A percentile compares a stretch with the other conserved stretches of the same genome.
phyloP scores from a whole-genome alignment of 2,888 invertebrate genomes.

The Cacoxenus indagator region DNA sequence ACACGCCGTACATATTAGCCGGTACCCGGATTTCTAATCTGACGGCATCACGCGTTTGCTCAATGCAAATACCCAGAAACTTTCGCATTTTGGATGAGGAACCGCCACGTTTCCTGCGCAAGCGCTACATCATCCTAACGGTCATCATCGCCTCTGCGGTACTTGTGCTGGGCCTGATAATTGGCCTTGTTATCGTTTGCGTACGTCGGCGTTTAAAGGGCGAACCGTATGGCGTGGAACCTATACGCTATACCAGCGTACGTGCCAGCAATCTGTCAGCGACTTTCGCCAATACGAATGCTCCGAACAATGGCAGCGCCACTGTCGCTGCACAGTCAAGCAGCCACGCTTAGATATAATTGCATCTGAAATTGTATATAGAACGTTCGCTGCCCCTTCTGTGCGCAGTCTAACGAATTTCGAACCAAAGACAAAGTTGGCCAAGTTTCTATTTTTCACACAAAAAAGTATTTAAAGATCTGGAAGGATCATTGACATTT shows the following conservation, averaged over 20 bases:
- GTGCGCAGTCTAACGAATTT: conserved; percentile 41
- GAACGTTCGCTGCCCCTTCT: background rate
- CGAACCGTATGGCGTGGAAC: conserved; percentile 64
- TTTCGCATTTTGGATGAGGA: conserved; percentile 64
- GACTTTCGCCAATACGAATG: conserved; percentile 1
- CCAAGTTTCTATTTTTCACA: conserved; percentile 32
- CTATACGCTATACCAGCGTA: conserved; percentile 68
- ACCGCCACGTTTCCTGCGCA: conserved; percentile 67
- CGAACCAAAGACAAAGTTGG: conserved; percentile 58
- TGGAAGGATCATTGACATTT: conserved; percentile 37
- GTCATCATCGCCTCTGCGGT: conserved; percentile 65
- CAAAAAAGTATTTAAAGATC: conserved; percentile 40
- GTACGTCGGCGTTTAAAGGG: conserved; percentile 66
- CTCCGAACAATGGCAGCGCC: conserved; percentile 35
- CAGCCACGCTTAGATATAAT: conserved; percentile 45
- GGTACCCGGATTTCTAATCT: conserved; percentile 61
- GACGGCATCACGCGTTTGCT: conserved; percentile 58
- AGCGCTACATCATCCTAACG: conserved; percentile 66
- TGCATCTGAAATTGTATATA: background rate
- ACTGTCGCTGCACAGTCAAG: conserved; percentile 45
- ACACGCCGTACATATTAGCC: conserved; percentile 65
- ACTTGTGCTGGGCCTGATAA: conserved; percentile 62
- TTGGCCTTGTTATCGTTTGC: conserved; percentile 66
- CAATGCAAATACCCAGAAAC: conserved; percentile 60
- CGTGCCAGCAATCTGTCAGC: conserved; percentile 66